Evolutionary conservation across 2,797 vertebrate species (phyloP), one percentile per base, ranked within the genome.

Genomic region (Botia kubotai): DNA sequence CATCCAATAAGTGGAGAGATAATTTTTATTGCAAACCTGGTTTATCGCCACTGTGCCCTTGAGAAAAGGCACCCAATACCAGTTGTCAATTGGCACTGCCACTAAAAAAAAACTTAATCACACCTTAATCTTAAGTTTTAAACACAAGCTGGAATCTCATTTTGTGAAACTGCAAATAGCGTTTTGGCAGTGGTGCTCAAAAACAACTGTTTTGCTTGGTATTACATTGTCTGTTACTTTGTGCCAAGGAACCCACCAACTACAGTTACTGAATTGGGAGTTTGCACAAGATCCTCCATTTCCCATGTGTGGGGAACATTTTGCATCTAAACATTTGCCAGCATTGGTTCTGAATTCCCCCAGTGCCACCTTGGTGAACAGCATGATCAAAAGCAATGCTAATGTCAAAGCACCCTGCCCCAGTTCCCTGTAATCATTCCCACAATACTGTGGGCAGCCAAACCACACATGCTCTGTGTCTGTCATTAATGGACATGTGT

Each of bases 401-500:
- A 86, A 87, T 85, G 83, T 88, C 86, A 85, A 85, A 65, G 83
- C 86, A 65, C 82, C 81, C 78, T 75, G 71, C 58, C 70, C 82
- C 71, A 29, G 63, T 80, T 73, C 86, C 81, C 86, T 85, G 80
- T 88, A 87, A 87, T 87, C 86, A 86, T 85, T 88, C 86, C 86
- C 82, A 85, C 84, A 78, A 82, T 83, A 77, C 84, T 66, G 75
- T 78, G 65, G 79, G 84, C 86, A 79, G 66, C 68, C 72, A 81
- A 84, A 83, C 86, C 87, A 52, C 74, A 83, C 66, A 48, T 71
- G 73, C 75, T 85, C 73, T 79, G 77, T 67, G 86, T 85, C 86
- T 88, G 84, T 86, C 85, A 84, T 87, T 88, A 88, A 88, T 85
- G 68, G 85, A 88, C 87, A 88, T 88, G 86, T 88, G 87, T 88